Base-by-base conservation (phyloP, 37 sponge, comb jelly and placozoan genomes). In the Geodia barretti region DNA sequence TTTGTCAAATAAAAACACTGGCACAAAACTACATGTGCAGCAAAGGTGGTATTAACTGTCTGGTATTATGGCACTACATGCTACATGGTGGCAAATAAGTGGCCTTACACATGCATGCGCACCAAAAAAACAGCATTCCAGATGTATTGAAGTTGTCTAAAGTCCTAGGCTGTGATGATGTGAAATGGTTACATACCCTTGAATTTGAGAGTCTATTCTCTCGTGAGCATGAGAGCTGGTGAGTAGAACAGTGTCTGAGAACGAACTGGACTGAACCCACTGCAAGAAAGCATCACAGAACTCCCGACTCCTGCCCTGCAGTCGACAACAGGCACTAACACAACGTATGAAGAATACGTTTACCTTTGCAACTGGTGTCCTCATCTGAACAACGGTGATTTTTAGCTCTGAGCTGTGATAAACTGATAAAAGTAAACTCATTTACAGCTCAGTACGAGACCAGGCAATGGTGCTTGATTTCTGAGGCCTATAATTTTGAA, bases 321-420 rank as follows among this genome's bases (percentile, higher is more conserved):
- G n/a, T n/a, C n/a, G n/a, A n/a, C n/a, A n/a, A n/a, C n/a, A n/a
- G n/a, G n/a, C n/a, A n/a, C n/a, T n/a, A n/a, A n/a, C n/a, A n/a
- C n/a, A n/a, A n/a, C n/a, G n/a, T 47, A 47, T 47, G 7, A 14
- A 47, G 14, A 47, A 17, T 47, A 47, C 54, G 11, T 17, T 47
- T 78, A 91, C 91, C 91, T 86, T 86, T 23, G 79, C 83, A 24
- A 91, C 1, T n/a, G 92, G 92, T 5, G 87, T 35, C 47, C 92
- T 82, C n/a, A 91, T 23, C 58, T 91, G 92, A 1, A 91, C 47
- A 8, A 86, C 75, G 0, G 67, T 73, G 28, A 78, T 4, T 41
- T 86, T 70, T 33, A 39, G 39, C 39, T 73, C 78, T 0, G 17
- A 1, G 32, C 58, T 74, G 9, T 1, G 19, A 72, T 90, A 90